phyloP scores from a whole-genome alignment of 2,113 vertebrate genomes.

The Turnix velox region DNA sequence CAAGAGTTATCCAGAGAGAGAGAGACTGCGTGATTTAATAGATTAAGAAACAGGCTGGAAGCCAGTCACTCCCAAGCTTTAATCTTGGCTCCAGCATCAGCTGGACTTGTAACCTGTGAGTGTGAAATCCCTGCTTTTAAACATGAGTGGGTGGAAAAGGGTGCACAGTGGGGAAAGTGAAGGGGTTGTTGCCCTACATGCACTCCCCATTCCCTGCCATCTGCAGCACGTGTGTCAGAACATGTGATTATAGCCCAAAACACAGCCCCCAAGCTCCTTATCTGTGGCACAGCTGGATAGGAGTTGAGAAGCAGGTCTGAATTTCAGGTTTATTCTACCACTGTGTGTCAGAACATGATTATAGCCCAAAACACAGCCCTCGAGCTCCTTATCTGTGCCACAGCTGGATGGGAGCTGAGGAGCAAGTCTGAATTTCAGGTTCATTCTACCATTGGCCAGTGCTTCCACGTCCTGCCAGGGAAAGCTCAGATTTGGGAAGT shows the following conservation, averaged over 20 bases:
- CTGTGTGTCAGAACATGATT: no score
- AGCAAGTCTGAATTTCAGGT: background rate
- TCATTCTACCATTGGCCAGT: background rate
- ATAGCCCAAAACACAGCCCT: background rate
- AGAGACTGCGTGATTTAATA: conserved; percentile 20
- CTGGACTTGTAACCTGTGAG: background rate
- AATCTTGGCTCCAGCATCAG: conserved; percentile 11
- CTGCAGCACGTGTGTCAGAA: background rate
- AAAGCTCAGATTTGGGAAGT: background rate
- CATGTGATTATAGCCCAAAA: fast-evolving
- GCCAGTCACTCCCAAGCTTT: background rate
- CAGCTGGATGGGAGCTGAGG: fast-evolving
- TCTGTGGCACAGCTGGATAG: fast-evolving
- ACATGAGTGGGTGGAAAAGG: background rate
- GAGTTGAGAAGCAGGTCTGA: background rate
- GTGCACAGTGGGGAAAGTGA: background rate
- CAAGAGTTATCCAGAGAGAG: background rate
- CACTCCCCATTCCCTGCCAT: background rate
- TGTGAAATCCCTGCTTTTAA: background rate
- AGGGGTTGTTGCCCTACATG: background rate
- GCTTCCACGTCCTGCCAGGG: fast-evolving
- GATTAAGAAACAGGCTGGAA: conserved; percentile 35
- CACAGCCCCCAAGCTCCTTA: background rate
- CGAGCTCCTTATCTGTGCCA: background rate
- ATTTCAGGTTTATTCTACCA: background rate